Base-by-base conservation (phyloP, 2,888 invertebrate genomes). In the Periphyllus acericola region DNA sequence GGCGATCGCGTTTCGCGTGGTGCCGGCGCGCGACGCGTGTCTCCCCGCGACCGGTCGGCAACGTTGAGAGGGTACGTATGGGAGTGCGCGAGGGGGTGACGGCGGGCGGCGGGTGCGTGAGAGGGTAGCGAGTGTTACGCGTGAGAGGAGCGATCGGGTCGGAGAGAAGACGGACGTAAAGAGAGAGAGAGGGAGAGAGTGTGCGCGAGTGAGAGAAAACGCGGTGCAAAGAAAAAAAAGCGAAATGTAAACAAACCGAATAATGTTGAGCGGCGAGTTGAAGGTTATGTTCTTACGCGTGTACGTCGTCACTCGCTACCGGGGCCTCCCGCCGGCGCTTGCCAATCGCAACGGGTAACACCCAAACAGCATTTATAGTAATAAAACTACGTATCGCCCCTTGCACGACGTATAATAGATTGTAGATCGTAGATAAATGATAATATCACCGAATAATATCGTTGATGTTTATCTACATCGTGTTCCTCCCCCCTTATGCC, bases 241-340 rank as follows among this genome's bases (percentile, higher is more conserved):
- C 25, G 60, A 55, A 55, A 25, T 6, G 60, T 60, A 60, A 60
- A 60, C 60, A 60, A 60, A 71, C 34, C 32, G 32, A 29, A 66
- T 25, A 32, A 78, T 34, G 32, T 71, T 25, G 6, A n/a, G n/a
- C 17, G 17, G 17, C 29, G 17, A 76, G 66, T 84, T 84, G 46
- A 76, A 84, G 84, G 84, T 84, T 84, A 84, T 84, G 84, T 84
- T 84, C 66, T 68, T 68, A 11, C 32, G 76, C 84, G 76, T 68
- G 25, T 40, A 46, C 25, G 66, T 76, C 32, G 25, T 25, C 75
- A 55, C 72, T 25, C 60, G 60, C 0, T 19, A 60, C 60, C 60
- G 60, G 52, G 25, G 46, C 46, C 46, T 46, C 1, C 46, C 46
- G 14, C 46, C 46, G 46, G 14, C 14, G 46, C 14, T 46, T 46